Percentiles rank a stretch among this genome's conserved stretches.
Conservation (phyloP, 2,113 vertebrate species). For the Arenaria interpres region DNA sequence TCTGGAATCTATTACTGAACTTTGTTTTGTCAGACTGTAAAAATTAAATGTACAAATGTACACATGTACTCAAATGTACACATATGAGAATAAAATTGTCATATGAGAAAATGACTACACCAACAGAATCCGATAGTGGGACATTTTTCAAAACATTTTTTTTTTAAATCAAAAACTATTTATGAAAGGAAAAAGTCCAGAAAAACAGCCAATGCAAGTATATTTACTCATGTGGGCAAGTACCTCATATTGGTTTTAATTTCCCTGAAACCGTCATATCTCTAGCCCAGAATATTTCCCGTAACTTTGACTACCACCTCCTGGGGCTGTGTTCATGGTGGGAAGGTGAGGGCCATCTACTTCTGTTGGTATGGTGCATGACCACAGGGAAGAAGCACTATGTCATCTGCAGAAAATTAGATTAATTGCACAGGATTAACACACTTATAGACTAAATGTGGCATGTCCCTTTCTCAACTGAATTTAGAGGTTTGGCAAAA, state of each 20-base stretch:
- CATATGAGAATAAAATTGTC: no score
- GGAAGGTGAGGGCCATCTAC: background rate
- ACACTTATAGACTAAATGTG: background rate
- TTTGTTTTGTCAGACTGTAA: background rate
- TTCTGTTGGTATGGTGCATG: background rate
- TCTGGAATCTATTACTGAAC: background rate
- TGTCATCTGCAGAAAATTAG: background rate
- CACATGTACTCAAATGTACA: no score
- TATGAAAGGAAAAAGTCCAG: background rate
- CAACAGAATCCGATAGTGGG: background rate
- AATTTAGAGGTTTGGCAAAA: background rate
- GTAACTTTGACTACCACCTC: background rate
- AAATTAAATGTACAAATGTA: background rate
- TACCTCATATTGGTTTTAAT: background rate
- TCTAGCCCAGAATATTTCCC: background rate
- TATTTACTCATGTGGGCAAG: background rate
- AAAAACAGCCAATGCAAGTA: background rate
- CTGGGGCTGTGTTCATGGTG: accelerated
- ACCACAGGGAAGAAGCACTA: background rate
- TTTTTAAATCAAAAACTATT: background rate
- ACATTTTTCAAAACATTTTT: background rate
- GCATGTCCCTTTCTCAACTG: background rate
- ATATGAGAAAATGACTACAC: background rate
- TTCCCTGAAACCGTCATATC: background rate
- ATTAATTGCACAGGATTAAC: background rate